Percentiles rank a stretch among this genome's conserved stretches.
Conservation (phyloP, 2,113 vertebrate species). For the Lampris megalopsis region DNA sequence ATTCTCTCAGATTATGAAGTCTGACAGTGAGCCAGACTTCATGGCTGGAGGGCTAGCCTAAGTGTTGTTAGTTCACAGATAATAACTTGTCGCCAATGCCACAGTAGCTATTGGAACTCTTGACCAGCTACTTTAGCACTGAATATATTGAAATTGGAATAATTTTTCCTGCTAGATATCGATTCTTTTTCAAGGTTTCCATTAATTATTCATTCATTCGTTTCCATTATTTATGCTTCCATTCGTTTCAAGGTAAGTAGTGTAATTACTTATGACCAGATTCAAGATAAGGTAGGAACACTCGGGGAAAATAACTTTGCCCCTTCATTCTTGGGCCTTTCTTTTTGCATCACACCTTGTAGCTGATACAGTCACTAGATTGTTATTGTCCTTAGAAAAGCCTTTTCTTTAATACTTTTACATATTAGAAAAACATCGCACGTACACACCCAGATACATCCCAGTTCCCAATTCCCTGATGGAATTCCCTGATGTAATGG, state of each 20-base stretch:
- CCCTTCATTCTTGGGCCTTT: constrained; percentile 31
- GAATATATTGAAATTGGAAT: constrained; percentile 62
- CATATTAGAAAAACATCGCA: constrained; percentile 57
- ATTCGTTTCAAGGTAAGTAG: not conserved
- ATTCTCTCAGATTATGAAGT: constrained; percentile 24
- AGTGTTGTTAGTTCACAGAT: constrained; percentile 10
- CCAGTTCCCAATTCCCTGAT: constrained; percentile 2
- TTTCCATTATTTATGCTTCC: too few species aligned
- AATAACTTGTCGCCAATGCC: constrained; percentile 47
- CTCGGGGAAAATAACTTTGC: constrained; percentile 23
- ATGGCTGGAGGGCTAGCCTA: constrained; percentile 18
- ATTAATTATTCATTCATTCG: constrained; percentile 49
- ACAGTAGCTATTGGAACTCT: constrained; percentile 47
- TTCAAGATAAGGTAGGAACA: constrained; percentile 13
- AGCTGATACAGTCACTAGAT: constrained; percentile 46
- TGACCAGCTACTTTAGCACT: constrained; percentile 37
- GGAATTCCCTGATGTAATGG: not conserved
- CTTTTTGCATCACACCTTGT: constrained; percentile 18
- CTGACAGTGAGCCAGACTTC: constrained; percentile 15
- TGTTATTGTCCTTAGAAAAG: constrained; percentile 29
- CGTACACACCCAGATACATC: constrained; percentile 20
- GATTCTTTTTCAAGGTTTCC: constrained; percentile 48
- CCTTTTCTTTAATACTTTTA: constrained; percentile 37
- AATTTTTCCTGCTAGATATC: constrained; percentile 53
- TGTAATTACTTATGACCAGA: constrained; percentile 20